Evolutionary conservation across 1,140 invertebrate genomes (phyloP), one percentile per base, ranked within the genome.

Genomic region (Helicoverpa zea): DNA sequence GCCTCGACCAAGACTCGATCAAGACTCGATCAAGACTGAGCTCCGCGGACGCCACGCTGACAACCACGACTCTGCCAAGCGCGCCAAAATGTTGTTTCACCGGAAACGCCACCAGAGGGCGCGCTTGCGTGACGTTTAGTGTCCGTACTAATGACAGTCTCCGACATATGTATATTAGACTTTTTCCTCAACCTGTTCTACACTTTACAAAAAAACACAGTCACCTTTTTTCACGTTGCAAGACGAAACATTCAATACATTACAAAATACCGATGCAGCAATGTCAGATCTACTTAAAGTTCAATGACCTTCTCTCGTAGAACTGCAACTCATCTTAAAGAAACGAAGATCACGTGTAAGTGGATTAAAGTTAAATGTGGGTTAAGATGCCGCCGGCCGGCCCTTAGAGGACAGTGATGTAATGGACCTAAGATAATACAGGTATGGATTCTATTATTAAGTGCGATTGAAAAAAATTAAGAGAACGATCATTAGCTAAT

Each of bases 331-430:
- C 64, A 49, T 68, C 43, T 7, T 16, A 18, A 18, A 12, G 2
- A 4, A 18, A 68, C 49, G n/a, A 59, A 47, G 23, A 75, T n/a
- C 18, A 29, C 9, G 49, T 51, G 47, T 79, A 79, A 80, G 63
- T 77, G 64, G 76, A 76, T 74, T 83, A 80, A 80, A 83, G 49
- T 30, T 35, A 74, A 80, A 84, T 83, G 61, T 86, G 80, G 82
- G 85, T 83, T 86, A 85, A 81, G 74, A 81, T 82, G 83, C 79
- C 82, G 68, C 77, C 75, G 81, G 43, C 56, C 80, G 77, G 70
- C 82, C 80, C 83, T 81, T 83, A 64, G 79, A 82, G 83, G 82
- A 80, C 77, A 74, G 63, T 87, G 83, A 81, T 78, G 84, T 73
- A 87, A 87, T 78, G 35, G 59, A 80, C 79, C 83, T 84, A 79